A percentile compares a stretch with the other conserved stretches of the same genome.
Evolutionary conservation across 2,797 vertebrate genomes (phyloP).

Genomic region (Austrolebias charrua): DNA sequence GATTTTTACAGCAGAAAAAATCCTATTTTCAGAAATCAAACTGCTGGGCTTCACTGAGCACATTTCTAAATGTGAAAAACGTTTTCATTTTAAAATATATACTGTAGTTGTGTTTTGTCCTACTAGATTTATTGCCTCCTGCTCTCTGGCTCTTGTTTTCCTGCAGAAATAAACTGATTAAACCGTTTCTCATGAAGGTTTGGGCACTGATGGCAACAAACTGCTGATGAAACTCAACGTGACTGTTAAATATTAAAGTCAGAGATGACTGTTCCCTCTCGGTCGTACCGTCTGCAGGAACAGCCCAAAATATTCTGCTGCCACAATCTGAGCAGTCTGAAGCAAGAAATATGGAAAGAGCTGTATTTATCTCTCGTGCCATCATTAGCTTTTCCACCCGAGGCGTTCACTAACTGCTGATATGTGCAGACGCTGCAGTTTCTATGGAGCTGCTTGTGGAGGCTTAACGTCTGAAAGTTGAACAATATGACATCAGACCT

Average conservation of each 20-base stretch:
- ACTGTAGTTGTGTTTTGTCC: no score
- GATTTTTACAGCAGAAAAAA: no score
- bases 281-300: no score
- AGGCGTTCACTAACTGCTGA: conserved; percentile 27
- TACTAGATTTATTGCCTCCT: no score
- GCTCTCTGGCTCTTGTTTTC: background rate
- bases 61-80: no score
- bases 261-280: background rate
- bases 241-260: background rate
- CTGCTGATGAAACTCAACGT: background rate
- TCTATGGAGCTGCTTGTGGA: background rate
- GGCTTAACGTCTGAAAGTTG: no score
- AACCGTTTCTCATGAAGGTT: background rate
- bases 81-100: no score
- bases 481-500: no score
- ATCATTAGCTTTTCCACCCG: background rate
- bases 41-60: no score
- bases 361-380: background rate
- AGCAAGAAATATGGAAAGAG: conserved; percentile 3
- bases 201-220: background rate
- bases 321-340: conserved; percentile 3
- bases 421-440: conserved; percentile 19
- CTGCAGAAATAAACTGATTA: background rate
- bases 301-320: background rate
- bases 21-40: no score